Evolutionary conservation across 2,113 vertebrate genomes (phyloP).

Genomic region (Callionymus lyra): DNA sequence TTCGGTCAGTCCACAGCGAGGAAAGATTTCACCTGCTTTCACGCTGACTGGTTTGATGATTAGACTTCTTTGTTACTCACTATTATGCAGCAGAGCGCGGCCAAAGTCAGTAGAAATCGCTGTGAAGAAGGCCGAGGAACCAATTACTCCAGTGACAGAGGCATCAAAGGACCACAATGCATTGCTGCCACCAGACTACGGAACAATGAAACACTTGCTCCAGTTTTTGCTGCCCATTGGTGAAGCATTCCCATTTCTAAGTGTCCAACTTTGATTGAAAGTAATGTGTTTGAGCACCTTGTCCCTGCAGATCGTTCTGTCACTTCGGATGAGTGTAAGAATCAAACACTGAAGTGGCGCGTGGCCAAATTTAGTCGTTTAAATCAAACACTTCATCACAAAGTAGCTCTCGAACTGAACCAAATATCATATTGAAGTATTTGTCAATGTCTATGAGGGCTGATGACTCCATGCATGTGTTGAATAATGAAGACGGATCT

Average conservation of each 20-base stretch:
- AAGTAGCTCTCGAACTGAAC: constrained; percentile 11
- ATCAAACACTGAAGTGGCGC: constrained; percentile 19
- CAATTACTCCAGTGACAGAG: constrained; percentile 4
- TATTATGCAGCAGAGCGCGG: neutral
- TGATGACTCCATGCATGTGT: constrained; percentile 12
- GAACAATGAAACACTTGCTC: constrained; percentile 13
- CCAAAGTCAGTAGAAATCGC: neutral
- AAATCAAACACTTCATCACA: constrained; percentile 16
- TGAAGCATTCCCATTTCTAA: constrained; percentile 23
- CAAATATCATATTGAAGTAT: constrained; percentile 14
- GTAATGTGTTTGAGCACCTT: constrained; percentile 25
- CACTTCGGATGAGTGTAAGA: constrained; percentile 23
- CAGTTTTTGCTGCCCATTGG: constrained; percentile 8
- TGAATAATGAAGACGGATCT: constrained; percentile 5
- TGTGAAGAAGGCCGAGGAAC: neutral
- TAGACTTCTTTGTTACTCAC: neutral
- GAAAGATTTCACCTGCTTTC: too few relatives aligned
- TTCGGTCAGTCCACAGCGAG: too few relatives aligned
- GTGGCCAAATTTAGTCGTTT: constrained; percentile 18
- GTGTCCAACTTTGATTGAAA: constrained; percentile 30
- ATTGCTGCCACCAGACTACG: constrained; percentile 2
- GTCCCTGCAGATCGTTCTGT: constrained; percentile 18
- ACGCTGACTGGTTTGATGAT: too few relatives aligned
- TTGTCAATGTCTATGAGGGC: constrained; percentile 9
- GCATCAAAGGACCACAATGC: constrained; percentile 9